phyloP scores from a whole-genome alignment of 2,113 vertebrate genomes.

The Danio rerio region DNA sequence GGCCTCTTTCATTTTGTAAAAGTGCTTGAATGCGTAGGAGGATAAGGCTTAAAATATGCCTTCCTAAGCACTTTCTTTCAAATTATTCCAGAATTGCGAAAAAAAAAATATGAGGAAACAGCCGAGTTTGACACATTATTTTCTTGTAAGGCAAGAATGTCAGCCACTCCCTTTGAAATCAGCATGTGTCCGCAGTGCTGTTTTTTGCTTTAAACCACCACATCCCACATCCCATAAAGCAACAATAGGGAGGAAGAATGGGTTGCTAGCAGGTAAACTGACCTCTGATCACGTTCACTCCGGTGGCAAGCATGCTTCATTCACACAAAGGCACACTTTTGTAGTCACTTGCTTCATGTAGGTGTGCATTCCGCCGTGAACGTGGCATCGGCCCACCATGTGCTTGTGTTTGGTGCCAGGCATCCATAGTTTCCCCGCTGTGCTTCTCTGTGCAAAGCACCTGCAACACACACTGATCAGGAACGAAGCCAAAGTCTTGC shows the following conservation, averaged over 20 bases:
- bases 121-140: constrained; percentile 10
- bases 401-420: constrained; percentile 23
- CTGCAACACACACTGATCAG: background rate
- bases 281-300: background rate
- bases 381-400: constrained; percentile 14
- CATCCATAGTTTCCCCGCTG: background rate
- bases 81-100: constrained; percentile 15
- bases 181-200: background rate
- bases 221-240: background rate
- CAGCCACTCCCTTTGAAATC: constrained; percentile 21
- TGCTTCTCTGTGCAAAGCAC: constrained; percentile 17
- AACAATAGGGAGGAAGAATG: background rate
- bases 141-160: constrained; percentile 18
- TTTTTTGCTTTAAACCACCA: background rate
- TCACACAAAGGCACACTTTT: constrained; percentile 29
- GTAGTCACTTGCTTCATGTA: constrained; percentile 14
- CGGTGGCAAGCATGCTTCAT: constrained; percentile 23
- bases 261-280: background rate
- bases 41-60: constrained; percentile 5
- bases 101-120: background rate
- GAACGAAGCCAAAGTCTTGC: background rate
- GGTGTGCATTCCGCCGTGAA: constrained; percentile 36
- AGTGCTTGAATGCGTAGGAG: background rate
- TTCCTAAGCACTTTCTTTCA: constrained; percentile 15
- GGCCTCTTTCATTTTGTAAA: background rate